Percentiles rank a stretch among this genome's conserved stretches.
Evolutionary conservation across 2,113 vertebrate species (phyloP).

Genomic region (Vulpes ferrilata): DNA sequence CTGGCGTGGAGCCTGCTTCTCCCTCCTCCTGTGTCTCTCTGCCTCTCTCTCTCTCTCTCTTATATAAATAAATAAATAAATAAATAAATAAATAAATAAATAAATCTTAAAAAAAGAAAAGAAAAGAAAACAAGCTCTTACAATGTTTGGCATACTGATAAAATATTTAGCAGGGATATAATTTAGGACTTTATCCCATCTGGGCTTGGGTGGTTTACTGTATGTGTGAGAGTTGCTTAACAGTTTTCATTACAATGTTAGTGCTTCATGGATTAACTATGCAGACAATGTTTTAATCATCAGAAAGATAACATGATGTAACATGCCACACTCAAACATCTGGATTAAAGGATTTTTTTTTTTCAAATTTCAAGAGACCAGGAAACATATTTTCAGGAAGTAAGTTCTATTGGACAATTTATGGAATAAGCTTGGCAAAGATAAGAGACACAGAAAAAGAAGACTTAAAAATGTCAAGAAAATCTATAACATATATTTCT

Average conservation of each 20-base stretch:
- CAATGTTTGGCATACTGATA: background rate
- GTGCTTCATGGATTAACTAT: background rate
- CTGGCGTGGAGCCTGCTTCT: too few relatives aligned
- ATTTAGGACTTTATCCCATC: constrained; percentile 18
- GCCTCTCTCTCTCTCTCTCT: too few relatives aligned
- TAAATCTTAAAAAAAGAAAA: background rate
- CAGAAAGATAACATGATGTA: background rate
- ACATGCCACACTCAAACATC: background rate
- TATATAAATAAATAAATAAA: too few relatives aligned
- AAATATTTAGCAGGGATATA: constrained; percentile 30
- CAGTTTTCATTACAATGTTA: background rate
- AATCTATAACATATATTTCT: background rate
- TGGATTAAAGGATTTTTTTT: background rate
- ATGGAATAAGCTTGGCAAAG: background rate
- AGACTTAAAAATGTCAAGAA: background rate
- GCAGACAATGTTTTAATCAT: constrained; percentile 9
- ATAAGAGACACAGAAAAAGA: background rate
- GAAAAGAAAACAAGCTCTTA: constrained; percentile 47
- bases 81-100: too few relatives aligned
- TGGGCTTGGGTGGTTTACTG: background rate
- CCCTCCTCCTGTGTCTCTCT: too few relatives aligned
- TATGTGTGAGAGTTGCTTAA: background rate
- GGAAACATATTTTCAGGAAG: background rate
- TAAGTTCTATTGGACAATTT: background rate
- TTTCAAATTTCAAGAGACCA: background rate